Evolutionary conservation across 1,140 invertebrate species (phyloP).

Genomic region (Sycobia sp.): DNA sequence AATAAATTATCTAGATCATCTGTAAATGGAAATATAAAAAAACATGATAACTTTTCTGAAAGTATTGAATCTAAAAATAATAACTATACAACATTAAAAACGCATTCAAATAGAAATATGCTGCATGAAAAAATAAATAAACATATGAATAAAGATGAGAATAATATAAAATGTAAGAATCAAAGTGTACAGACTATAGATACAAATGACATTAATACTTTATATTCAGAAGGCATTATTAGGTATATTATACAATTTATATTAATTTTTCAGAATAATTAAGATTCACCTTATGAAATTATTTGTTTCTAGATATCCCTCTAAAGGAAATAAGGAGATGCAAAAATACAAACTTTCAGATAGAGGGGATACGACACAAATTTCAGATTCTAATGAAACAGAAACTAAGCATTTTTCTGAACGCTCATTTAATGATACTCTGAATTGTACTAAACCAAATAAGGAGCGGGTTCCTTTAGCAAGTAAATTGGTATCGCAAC

Average conservation of each 20-base stretch:
- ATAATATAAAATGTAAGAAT: constrained; percentile 35
- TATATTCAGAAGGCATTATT: constrained; percentile 47
- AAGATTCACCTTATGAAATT: too few species aligned
- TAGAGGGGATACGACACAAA: constrained; percentile 1
- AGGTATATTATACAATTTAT: constrained; percentile 41
- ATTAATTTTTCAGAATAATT: not conserved
- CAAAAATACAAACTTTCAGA: not conserved
- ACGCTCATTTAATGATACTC: not conserved
- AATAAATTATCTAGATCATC: constrained; percentile 27
- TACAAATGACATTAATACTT: constrained; percentile 40
- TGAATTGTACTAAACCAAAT: constrained; percentile 15
- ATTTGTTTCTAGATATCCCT: constrained; percentile 31
- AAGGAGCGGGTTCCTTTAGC: constrained; percentile 29
- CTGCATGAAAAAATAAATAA: constrained; percentile 18
- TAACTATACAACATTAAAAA: constrained; percentile 36
- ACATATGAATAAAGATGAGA: constrained; percentile 12
- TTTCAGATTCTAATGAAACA: not conserved
- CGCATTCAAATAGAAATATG: constrained; percentile 38
- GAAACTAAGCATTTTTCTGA: constrained; percentile 17
- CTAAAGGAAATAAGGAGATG: constrained; percentile 21
- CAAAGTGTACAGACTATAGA: constrained; percentile 55
- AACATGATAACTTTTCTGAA: constrained; percentile 5
- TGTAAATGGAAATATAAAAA: constrained; percentile 25
- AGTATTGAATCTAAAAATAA: constrained; percentile 15
- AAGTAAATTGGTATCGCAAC: constrained; percentile 41